Percentiles rank a stretch among this genome's conserved stretches.
Evolutionary conservation across 2,888 invertebrate genomes (phyloP).

Genomic region (Acanthacorydalis orientalis): DNA sequence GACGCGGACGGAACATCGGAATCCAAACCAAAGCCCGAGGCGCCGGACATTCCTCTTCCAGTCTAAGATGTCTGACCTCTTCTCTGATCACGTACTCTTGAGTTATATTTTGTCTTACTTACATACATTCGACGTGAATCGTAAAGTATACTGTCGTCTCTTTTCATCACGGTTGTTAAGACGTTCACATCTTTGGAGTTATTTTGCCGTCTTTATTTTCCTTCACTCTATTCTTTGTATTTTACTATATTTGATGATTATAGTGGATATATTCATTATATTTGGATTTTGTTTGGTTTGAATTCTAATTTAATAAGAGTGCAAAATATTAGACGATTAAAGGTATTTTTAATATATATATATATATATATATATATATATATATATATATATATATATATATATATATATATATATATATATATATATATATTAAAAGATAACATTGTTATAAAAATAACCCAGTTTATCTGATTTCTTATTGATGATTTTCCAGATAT

Average conservation of each 20-base stretch:
- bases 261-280: too few relatives aligned
- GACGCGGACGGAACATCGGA: conserved; percentile 25
- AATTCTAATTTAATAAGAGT: not conserved
- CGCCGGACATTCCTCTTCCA: conserved; percentile 36
- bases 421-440: not conserved
- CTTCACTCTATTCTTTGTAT: conserved; percentile 1
- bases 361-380: conserved; percentile 4
- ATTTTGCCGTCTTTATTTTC: not conserved
- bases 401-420: conserved; percentile 1
- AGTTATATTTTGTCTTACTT: too few relatives aligned
- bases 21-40: conserved; percentile 34
- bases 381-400: conserved; percentile 6
- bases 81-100: conserved; percentile 1
- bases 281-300: too few relatives aligned
- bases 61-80: conserved; percentile 27
- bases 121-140: not conserved
- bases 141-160: not conserved
- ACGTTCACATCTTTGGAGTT: conserved; percentile 1
- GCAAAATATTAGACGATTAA: not conserved
- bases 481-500: too few relatives aligned
- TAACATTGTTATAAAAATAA: too few relatives aligned
- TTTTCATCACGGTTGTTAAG: not conserved
- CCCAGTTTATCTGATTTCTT: too few relatives aligned
- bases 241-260: not conserved
- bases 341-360: not conserved